Base-by-base conservation (phyloP, 1,140 invertebrate genomes). In the Leguminivora glycinivorella region DNA sequence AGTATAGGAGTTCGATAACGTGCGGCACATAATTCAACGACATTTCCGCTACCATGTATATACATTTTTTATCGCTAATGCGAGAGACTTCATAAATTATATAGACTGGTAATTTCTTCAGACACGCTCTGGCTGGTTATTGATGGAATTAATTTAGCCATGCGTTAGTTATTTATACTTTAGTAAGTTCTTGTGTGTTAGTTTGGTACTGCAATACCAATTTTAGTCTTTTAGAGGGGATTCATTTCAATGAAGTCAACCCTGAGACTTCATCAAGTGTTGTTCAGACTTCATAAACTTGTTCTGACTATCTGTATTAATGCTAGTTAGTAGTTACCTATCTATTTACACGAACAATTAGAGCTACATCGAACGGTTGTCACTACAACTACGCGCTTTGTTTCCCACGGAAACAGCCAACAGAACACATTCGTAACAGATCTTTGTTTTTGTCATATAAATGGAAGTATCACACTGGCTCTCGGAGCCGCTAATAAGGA, bases 321-420 rank as follows among this genome's bases (percentile, higher is more conserved):
- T n/a, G n/a, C n/a, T n/a, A n/a, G n/a, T n/a, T n/a, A 31, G 29
- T 31, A 4, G 3, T 31, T 4, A 31, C 3, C 29, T 3, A 31
- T 40, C 38, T 22, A 52, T 5, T 22, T 63, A 63, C 22, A n/a
- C 5, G 31, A 26, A 29, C 25, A 29, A 63, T 26, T 60, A 63
- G 47, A 52, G 26, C n/a, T 63, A 63, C 58, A 63, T 63, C 9
- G 17, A 63, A 63, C 26, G 6, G 26, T 63, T 63, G 58, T 63
- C 58, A 60, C 25, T 26, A 19, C 26, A 29, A 31, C 24, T 29
- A 31, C 9, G 26, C 25, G 56, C n/a, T 26, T 26, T 7, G 25
- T 31, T 63, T 63, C 58, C 26, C 58, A 63, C 58, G 58, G 58
- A 63, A 60, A 63, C 58, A 63, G 17, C 12, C n/a, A 6, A 25